phyloP scores from a whole-genome alignment of 2,797 vertebrate genomes.

The Cuculus canorus region DNA sequence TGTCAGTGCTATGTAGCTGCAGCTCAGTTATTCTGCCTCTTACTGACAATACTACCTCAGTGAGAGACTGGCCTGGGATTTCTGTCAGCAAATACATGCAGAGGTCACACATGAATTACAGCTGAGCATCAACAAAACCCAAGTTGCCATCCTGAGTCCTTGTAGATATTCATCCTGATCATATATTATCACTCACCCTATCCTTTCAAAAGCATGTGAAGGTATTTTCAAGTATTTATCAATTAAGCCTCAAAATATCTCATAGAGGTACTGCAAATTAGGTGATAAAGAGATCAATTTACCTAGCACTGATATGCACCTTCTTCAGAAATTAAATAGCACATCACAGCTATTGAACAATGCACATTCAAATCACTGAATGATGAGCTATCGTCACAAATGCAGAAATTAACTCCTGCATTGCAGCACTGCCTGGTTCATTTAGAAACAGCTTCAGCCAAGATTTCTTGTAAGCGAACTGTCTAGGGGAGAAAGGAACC shows the following conservation, averaged over 20 bases:
- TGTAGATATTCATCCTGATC: background rate
- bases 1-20: background rate
- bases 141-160: background rate
- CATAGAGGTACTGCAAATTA: slow-evolving; percentile 44
- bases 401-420: slow-evolving; percentile 6
- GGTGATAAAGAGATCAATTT: slow-evolving; percentile 49
- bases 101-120: background rate
- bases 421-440: background rate
- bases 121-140: background rate
- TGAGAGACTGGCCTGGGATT: background rate
- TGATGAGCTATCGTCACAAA: background rate
- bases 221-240: slow-evolving; percentile 33
- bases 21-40: background rate
- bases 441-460: background rate
- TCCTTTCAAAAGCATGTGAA: background rate
- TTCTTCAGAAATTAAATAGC: slow-evolving; percentile 31
- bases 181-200: background rate
- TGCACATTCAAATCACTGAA: background rate
- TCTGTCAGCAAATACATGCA: background rate
- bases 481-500: background rate
- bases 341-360: slow-evolving; percentile 14
- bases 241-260: slow-evolving; percentile 48
- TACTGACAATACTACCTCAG: rapidly evolving
- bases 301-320: slow-evolving; percentile 13
- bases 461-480: background rate